A percentile compares a stretch with the other conserved stretches of the same genome.
These are phyloP conservation scores for Lethrus apterus DNA, from an alignment of 1,140 invertebrate species.

Conservation along the genomic window DNA sequence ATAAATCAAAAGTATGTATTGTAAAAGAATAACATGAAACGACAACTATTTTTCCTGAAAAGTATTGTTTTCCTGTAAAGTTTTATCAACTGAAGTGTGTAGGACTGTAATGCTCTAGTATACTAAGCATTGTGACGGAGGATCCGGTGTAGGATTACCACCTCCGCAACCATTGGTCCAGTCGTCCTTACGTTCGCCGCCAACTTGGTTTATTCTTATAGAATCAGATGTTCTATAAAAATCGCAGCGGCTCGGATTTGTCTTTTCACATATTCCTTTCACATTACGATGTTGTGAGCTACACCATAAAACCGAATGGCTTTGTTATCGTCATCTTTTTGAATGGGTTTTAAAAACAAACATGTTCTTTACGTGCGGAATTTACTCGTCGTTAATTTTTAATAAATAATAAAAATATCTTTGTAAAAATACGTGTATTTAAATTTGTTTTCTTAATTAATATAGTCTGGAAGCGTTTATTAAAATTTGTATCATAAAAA, in stretches of 20 bases:
- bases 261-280: constrained; percentile 17
- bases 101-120: constrained; percentile 12
- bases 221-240: constrained; percentile 34
- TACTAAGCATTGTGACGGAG: constrained; percentile 18
- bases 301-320: constrained; percentile 13
- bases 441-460: too few relatives aligned
- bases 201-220: constrained; percentile 26
- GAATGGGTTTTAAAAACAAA: constrained; percentile 14
- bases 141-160: constrained; percentile 24
- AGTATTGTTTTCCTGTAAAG: too few relatives aligned
- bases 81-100: constrained; percentile 7
- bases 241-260: constrained; percentile 27
- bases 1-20: too few relatives aligned
- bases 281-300: constrained; percentile 8
- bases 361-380: neutral
- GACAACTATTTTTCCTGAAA: too few relatives aligned
- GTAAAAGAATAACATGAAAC: too few relatives aligned
- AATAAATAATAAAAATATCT: too few relatives aligned
- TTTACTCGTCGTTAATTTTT: too few relatives aligned
- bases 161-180: constrained; percentile 29
- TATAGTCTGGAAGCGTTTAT: too few relatives aligned
- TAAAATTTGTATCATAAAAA: too few relatives aligned
- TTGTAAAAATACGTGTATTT: too few relatives aligned
- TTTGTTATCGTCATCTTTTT: constrained; percentile 10
- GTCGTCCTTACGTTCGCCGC: constrained; percentile 25